Base-by-base conservation (phyloP, 2,888 invertebrate genomes). In the Chalcosyrphus nemorum region DNA sequence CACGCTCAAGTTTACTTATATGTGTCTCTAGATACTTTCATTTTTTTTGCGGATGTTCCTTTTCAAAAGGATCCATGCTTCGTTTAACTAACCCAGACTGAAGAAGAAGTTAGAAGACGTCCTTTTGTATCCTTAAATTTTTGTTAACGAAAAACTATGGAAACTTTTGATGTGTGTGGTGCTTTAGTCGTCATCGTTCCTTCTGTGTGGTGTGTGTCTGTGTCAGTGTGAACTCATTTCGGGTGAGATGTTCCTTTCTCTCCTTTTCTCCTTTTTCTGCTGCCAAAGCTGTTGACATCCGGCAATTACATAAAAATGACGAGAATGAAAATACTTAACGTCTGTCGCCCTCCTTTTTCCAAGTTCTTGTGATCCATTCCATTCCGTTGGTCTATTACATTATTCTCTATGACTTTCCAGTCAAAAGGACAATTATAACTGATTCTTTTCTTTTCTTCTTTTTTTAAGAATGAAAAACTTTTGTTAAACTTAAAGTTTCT, bases 271-370 rank as follows among this genome's bases (percentile, higher is more conserved):
- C 56, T 66, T 35, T 57, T 47, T 32, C 19, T 57, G 21, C 56
- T 66, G 45, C 32, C 27, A 78, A 68, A 82, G 78, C 43, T 82
- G 72, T 74, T 78, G 78, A 82, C 82, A 82, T 68, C 72, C 72
- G 78, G 78, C 78, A 82, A 82, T 82, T 82, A 78, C 82, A 82
- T 65, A 52, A 65, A 65, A 81, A 74, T 74, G 71, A 77, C 32
- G 54, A 61, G 52, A 77, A 77, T 71, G 65, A 66, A 66, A 56
- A 70, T 38, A 45, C 81, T 75, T 63, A 70, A 38, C 65, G 57
- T 81, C 75, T 66, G 65, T 66, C 66, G 57, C 50, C 57, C 45
- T n/a, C 38, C n/a, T n/a, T n/a, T n/a, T n/a, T n/a, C n/a, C n/a
- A n/a, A n/a, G 43, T 43, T 19, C 29, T 19, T 61, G 17, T 11